Conservation (phyloP, 2,113 vertebrate genomes). For the Falco punctatus region DNA sequence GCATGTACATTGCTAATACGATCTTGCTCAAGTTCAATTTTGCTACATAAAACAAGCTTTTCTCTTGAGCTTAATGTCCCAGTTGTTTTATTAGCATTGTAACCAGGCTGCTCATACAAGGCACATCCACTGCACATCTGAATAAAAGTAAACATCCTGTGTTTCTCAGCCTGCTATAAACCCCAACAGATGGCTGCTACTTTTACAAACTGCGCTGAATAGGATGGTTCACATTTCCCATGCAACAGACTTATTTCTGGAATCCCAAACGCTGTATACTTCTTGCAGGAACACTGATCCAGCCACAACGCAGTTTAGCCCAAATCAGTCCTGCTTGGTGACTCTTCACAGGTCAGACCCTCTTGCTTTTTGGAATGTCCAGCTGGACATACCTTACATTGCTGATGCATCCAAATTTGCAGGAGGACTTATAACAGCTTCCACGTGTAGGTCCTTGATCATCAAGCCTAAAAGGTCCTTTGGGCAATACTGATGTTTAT, state of each 20-base stretch:
- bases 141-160: constrained; percentile 60
- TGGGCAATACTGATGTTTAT: neutral
- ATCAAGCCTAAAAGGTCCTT: neutral
- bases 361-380: neutral
- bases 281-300: neutral
- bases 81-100: constrained; percentile 2
- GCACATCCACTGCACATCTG: constrained; percentile 26
- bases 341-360: neutral
- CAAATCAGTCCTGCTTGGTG: accelerated
- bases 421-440: neutral
- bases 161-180: constrained; percentile 43
- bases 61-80: neutral
- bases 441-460: neutral
- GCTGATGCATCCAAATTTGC: neutral
- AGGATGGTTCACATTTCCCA: constrained; percentile 29
- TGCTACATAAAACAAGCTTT: neutral
- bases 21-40: neutral
- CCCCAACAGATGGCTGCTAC: constrained; percentile 60
- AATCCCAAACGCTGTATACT: neutral
- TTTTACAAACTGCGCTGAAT: constrained; percentile 21
- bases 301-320: neutral
- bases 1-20: no score
- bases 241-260: constrained; percentile 57
- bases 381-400: neutral
- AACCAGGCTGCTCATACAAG: neutral